phyloP scores from a whole-genome alignment of 2,797 vertebrate species.

The Poecile montanus region DNA sequence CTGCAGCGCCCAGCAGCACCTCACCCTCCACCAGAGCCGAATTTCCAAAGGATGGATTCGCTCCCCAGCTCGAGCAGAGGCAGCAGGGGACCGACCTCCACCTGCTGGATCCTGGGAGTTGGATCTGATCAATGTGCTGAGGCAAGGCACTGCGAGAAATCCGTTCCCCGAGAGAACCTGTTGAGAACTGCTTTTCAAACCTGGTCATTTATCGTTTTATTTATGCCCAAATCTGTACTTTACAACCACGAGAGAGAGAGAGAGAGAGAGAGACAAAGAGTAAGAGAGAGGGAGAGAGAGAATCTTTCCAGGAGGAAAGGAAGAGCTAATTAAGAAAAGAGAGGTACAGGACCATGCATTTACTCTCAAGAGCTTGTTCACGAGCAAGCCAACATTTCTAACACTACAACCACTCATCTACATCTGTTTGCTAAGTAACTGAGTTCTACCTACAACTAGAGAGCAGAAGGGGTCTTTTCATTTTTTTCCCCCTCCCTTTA shows the following conservation, averaged over 20 bases:
- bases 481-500: constrained; percentile 60
- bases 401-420: constrained; percentile 82
- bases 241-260: constrained; percentile 71
- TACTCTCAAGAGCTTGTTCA: constrained; percentile 82
- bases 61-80: neutral
- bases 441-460: constrained; percentile 81
- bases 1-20: neutral
- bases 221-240: constrained; percentile 74
- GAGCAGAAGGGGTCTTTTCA: constrained; percentile 65
- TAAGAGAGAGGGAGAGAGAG: constrained; percentile 49
- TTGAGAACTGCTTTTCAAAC: constrained; percentile 72
- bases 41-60: neutral
- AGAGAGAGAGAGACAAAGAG: constrained; percentile 46
- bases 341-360: constrained; percentile 83
- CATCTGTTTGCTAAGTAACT: constrained; percentile 78
- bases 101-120: constrained; percentile 15
- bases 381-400: constrained; percentile 81
- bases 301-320: constrained; percentile 76
- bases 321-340: constrained; percentile 76
- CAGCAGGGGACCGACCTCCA: neutral
- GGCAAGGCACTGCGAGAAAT: neutral
- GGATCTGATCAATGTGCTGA: constrained; percentile 23
- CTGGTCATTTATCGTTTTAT: constrained; percentile 32
- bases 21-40: neutral
- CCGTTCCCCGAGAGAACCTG: constrained; percentile 32